Percentiles rank a stretch among this genome's conserved stretches.
These are phyloP conservation scores for Salvator merianae DNA, from an alignment of 2,113 vertebrate genomes.

Conservation along the genomic window DNA sequence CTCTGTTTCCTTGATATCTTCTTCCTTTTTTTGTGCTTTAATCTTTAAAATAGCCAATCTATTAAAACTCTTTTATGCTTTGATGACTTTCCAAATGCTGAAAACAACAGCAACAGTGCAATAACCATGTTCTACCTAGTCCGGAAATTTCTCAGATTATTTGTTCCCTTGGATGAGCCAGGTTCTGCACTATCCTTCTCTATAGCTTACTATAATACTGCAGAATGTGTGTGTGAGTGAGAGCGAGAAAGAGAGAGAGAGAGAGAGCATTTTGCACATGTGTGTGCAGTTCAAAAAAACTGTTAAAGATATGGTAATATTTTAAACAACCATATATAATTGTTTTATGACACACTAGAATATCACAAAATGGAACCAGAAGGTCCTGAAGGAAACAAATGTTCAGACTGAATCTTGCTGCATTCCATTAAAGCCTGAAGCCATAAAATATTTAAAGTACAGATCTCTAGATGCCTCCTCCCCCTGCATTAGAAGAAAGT, in stretches of 20 bases:
- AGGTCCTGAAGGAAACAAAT: constrained; percentile 25
- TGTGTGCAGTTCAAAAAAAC: constrained; percentile 33
- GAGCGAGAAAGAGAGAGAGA: no score
- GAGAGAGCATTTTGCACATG: constrained; percentile 2
- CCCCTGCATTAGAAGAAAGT: background rate
- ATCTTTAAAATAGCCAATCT: no score
- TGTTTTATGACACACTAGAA: constrained; percentile 38
- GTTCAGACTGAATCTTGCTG: constrained; percentile 24
- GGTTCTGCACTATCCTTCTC: no score
- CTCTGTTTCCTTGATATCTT: no score
- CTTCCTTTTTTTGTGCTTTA: no score
- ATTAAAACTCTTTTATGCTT: background rate
- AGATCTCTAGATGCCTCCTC: constrained; percentile 3
- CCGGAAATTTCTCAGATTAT: background rate
- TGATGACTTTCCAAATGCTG: background rate
- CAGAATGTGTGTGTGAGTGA: background rate
- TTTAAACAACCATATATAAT: constrained; percentile 36
- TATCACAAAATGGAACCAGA: constrained; percentile 13
- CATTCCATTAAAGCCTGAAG: constrained; percentile 4
- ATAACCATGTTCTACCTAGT: background rate
- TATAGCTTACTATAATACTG: background rate
- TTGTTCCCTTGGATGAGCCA: background rate
- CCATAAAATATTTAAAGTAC: background rate
- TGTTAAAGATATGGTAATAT: background rate
- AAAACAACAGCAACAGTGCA: background rate